Percentiles rank a stretch among this genome's conserved stretches.
These are phyloP conservation scores for Loriculus beryllinus DNA, from an alignment of 2,797 vertebrate genomes.

Conservation along the genomic window DNA sequence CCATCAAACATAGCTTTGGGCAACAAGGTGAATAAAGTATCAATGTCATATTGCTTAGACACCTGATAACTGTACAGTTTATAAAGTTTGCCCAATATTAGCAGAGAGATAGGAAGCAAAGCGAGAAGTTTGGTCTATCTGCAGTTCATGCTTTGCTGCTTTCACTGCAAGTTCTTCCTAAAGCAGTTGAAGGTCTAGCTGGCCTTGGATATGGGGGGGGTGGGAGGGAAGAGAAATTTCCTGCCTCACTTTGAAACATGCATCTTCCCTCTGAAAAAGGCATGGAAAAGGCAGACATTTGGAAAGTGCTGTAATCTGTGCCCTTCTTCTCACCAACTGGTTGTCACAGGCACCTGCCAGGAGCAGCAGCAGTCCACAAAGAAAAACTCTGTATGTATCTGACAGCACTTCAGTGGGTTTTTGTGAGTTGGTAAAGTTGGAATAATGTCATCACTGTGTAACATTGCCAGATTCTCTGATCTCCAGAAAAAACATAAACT, in stretches of 20 bases:
- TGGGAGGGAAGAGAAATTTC: neutral
- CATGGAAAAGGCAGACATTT: neutral
- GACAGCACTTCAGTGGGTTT: neutral
- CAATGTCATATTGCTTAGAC: neutral
- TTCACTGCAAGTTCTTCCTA: neutral
- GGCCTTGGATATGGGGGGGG: neutral
- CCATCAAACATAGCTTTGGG: neutral
- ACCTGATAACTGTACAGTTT: slow-evolving; percentile 2
- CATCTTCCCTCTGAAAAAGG: neutral
- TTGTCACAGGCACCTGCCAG: neutral
- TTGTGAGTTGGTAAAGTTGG: neutral
- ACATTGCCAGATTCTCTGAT: slow-evolving; percentile 28
- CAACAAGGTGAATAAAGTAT: neutral
- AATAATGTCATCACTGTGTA: neutral
- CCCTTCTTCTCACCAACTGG: neutral
- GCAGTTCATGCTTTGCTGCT: neutral
- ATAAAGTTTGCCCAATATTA: neutral
- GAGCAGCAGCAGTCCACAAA: neutral
- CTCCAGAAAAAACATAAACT: slow-evolving; percentile 21
- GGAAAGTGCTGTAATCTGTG: neutral
- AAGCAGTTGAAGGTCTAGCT: neutral
- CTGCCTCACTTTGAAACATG: neutral
- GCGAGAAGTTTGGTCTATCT: neutral
- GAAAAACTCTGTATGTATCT: neutral
- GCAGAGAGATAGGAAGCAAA: neutral